These are phyloP conservation scores for Calameuta idolon DNA, from an alignment of 2,888 invertebrate species.

Conservation along the genomic window DNA sequence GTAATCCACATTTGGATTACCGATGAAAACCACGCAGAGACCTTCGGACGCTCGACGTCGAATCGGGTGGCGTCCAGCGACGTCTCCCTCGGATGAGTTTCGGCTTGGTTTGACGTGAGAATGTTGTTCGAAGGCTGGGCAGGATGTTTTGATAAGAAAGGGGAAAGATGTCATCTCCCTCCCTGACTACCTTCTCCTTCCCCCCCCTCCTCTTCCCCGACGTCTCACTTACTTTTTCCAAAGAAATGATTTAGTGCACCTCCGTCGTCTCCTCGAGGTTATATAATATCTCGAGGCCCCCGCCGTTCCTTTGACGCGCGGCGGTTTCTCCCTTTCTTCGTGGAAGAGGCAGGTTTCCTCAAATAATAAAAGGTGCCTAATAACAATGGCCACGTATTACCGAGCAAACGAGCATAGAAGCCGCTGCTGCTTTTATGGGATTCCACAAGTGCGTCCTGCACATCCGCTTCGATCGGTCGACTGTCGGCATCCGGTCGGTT, in stretches of 20 bases:
- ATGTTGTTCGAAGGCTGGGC: conserved; percentile 2
- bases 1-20: not conserved
- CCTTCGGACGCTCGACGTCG: not conserved
- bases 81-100: not conserved
- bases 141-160: conserved; percentile 8
- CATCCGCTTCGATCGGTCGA: not conserved
- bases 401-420: conserved; percentile 26
- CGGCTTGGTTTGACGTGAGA: not conserved
- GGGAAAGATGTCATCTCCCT: not conserved
- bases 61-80: not conserved
- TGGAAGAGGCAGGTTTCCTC: not conserved
- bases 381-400: conserved; percentile 13
- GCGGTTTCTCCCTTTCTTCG: not conserved
- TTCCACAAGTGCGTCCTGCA: not conserved
- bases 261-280: not conserved
- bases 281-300: not conserved
- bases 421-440: not conserved
- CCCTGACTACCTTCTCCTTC: conserved; percentile 11
- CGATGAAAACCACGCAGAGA: not conserved
- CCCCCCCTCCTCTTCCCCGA: not conserved
- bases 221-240: not conserved
- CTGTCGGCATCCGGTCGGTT: not conserved
- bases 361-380: conserved; percentile 9
- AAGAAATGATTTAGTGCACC: conserved; percentile 4
- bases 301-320: not conserved